A percentile compares a stretch with the other conserved stretches of the same genome.
Conservation (phyloP, 2,888 invertebrate genomes). For the Mythimna impura region DNA sequence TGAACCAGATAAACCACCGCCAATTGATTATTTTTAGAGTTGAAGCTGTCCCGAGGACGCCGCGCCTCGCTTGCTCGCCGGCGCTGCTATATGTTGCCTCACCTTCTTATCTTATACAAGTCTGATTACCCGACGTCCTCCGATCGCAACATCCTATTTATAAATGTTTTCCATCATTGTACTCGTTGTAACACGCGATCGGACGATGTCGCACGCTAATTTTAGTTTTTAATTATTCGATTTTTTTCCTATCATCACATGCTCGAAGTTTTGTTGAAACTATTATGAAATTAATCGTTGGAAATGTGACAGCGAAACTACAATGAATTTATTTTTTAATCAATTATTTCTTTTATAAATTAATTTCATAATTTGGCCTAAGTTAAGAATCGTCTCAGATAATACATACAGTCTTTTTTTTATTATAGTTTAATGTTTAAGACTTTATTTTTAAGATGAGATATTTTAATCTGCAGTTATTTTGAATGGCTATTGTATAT, state of each 20-base stretch:
- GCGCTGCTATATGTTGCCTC: constrained; percentile 81
- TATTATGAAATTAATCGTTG: constrained; percentile 63
- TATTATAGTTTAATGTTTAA: constrained; percentile 89
- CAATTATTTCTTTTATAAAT: constrained; percentile 72
- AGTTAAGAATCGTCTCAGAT: constrained; percentile 83
- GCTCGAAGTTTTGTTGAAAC: constrained; percentile 71
- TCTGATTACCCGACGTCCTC: constrained; percentile 79
- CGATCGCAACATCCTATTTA: constrained; percentile 71
- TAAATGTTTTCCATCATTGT: constrained; percentile 58
- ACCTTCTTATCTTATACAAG: constrained; percentile 79
- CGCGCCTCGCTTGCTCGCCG: constrained; percentile 71
- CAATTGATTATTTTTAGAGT: constrained; percentile 88
- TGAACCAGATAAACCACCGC: constrained; percentile 90
- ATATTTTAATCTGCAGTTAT: constrained; percentile 91
- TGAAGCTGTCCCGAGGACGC: constrained; percentile 72
- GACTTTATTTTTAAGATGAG: constrained; percentile 90
- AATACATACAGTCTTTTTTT: constrained; percentile 80
- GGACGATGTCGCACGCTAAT: constrained; percentile 77
- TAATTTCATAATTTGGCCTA: constrained; percentile 83
- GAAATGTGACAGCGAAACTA: constrained; percentile 84
- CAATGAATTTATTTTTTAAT: constrained; percentile 81
- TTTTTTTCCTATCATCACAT: constrained; percentile 74
- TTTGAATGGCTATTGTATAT: constrained; percentile 90
- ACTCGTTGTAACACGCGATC: constrained; percentile 66
- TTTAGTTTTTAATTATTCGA: constrained; percentile 80